Percentiles rank a stretch among this genome's conserved stretches.
Conservation (phyloP, 2,797 vertebrate species). For the Kryptolebias ocellatus region DNA sequence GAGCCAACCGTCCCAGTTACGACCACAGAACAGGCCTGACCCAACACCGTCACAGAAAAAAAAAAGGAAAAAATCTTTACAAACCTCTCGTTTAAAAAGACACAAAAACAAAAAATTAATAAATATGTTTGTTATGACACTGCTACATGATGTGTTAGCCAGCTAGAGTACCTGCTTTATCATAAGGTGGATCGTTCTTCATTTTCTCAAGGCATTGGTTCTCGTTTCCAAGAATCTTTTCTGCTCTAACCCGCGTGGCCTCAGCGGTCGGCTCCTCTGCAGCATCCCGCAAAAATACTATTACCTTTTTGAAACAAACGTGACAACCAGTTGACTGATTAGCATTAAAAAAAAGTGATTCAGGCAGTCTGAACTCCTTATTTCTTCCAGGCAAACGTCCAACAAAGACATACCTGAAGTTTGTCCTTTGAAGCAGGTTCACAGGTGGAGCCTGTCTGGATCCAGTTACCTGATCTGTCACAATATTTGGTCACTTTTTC, state of each 20-base stretch:
- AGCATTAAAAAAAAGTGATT: slow-evolving; percentile 2
- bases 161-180: slow-evolving; percentile 85
- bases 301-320: slow-evolving; percentile 65
- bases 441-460: slow-evolving; percentile 88
- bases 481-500: slow-evolving; percentile 92
- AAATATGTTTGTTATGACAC: too few species aligned
- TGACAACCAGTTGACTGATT: not conserved
- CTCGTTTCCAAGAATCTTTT: slow-evolving; percentile 86
- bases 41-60: not conserved
- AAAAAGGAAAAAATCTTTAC: not conserved
- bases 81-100: not conserved
- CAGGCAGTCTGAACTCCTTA: not conserved
- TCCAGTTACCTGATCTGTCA: slow-evolving; percentile 90
- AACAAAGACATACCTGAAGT: slow-evolving; percentile 80
- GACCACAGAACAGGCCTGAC: slow-evolving; percentile 87
- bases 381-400: slow-evolving; percentile 13
- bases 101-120: too few species aligned
- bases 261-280: slow-evolving; percentile 75
- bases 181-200: slow-evolving; percentile 82
- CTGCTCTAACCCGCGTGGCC: slow-evolving; percentile 58
- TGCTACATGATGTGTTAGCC: not conserved
- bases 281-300: slow-evolving; percentile 70
- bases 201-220: slow-evolving; percentile 91
- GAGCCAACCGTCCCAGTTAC: slow-evolving; percentile 98
- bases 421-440: slow-evolving; percentile 84